These are phyloP conservation scores for Dipodomys merriami DNA, from an alignment of 2,113 vertebrate species.

Conservation along the genomic window DNA sequence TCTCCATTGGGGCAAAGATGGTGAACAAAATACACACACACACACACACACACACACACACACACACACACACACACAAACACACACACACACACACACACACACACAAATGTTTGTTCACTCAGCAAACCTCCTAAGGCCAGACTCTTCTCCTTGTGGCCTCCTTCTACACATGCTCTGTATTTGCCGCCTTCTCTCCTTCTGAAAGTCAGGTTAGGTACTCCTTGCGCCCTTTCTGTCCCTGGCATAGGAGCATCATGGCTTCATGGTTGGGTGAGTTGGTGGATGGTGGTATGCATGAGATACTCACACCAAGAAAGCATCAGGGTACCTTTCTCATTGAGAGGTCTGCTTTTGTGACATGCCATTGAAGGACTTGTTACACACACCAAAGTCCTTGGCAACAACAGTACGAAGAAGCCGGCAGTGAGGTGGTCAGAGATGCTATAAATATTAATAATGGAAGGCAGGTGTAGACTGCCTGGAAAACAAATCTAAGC, in stretches of 20 bases:
- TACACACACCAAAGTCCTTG: neutral
- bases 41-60: no score
- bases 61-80: no score
- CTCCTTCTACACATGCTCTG: neutral
- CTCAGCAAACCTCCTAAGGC: neutral
- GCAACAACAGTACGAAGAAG: neutral
- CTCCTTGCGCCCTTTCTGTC: neutral
- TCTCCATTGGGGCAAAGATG: no score
- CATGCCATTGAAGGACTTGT: neutral
- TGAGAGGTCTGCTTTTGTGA: neutral
- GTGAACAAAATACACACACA: neutral
- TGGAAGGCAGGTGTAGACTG: neutral
- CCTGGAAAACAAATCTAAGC: neutral
- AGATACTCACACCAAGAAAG: neutral
- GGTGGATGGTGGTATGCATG: neutral
- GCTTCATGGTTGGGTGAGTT: no score
- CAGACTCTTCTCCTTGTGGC: no score
- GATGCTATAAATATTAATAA: neutral
- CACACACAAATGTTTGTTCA: neutral
- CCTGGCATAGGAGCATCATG: neutral
- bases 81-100: no score
- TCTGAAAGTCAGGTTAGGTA: neutral
- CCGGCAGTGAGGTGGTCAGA: neutral
- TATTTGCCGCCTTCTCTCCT: neutral
- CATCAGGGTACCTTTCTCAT: neutral